Conservation (phyloP, 2,113 vertebrate species). For the Halichoeres trimaculatus region DNA sequence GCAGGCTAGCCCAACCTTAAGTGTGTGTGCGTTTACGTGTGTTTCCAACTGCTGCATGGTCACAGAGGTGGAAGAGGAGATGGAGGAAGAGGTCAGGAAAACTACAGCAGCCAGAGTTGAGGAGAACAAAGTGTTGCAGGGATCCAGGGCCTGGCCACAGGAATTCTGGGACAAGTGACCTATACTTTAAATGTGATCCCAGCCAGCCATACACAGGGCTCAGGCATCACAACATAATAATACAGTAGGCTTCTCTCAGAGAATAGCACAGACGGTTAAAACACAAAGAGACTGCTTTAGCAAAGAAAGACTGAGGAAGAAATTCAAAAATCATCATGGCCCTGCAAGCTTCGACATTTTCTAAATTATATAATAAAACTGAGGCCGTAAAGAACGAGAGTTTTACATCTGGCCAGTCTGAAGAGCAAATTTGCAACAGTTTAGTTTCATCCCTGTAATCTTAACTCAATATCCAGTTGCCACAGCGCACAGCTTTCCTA, state of each 20-base stretch:
- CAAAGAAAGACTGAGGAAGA: neutral
- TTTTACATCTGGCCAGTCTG: constrained; percentile 27
- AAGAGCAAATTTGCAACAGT: constrained; percentile 37
- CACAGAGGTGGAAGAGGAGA: constrained; percentile 58
- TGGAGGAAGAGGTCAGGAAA: constrained; percentile 77
- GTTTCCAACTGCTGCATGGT: constrained; percentile 35
- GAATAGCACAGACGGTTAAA: constrained; percentile 32
- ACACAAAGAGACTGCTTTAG: constrained; percentile 32
- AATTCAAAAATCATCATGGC: constrained; percentile 11
- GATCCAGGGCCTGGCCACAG: constrained; percentile 73
- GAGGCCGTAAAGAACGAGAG: constrained; percentile 15
- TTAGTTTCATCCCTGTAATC: constrained; percentile 70
- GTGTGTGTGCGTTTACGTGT: constrained; percentile 49
- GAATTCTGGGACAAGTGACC: constrained; percentile 81
- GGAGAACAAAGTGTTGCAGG: constrained; percentile 75
- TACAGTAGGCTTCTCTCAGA: constrained; percentile 59
- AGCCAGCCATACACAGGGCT: constrained; percentile 60
- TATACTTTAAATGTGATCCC: constrained; percentile 77
- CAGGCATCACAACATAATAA: constrained; percentile 69
- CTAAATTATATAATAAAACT: constrained; percentile 18
- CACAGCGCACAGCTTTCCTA: constrained; percentile 41
- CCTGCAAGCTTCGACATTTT: constrained; percentile 29
- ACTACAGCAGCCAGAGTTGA: constrained; percentile 65
- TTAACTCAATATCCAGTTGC: constrained; percentile 57
- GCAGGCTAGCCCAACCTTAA: constrained; percentile 24